These are phyloP conservation scores for Hippolais icterina DNA, from an alignment of 2,113 vertebrate species.

Conservation along the genomic window DNA sequence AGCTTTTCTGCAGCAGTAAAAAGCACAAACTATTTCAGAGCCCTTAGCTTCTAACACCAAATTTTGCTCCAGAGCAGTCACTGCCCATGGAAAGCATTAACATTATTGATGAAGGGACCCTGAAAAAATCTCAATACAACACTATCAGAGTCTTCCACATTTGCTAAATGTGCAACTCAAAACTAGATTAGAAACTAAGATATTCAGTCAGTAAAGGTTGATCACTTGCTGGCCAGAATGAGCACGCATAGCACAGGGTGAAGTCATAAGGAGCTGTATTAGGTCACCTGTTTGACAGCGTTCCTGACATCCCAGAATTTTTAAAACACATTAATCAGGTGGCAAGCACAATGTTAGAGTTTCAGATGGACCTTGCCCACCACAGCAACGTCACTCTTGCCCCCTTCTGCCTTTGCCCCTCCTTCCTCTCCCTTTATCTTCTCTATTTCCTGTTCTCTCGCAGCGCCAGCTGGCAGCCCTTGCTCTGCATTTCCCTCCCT, in stretches of 20 bases:
- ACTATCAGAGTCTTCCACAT: not conserved
- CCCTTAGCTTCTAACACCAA: not conserved
- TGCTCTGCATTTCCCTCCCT: not conserved
- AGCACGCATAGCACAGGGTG: slow-evolving; percentile 48
- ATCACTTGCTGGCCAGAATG: not conserved
- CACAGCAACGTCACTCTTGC: not conserved
- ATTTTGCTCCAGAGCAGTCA: not conserved
- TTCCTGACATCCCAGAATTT: slow-evolving; percentile 9
- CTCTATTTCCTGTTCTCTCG: not conserved
- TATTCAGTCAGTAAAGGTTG: not conserved
- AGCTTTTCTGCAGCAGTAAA: not conserved
- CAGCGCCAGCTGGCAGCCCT: not conserved
- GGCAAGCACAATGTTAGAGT: not conserved
- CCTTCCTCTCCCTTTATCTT: not conserved
- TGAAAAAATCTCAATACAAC: not conserved
- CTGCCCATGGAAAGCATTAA: not conserved
- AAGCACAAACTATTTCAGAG: not conserved
- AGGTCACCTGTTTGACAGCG: slow-evolving; percentile 29
- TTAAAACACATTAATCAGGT: slow-evolving; percentile 37
- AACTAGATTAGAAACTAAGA: not conserved
- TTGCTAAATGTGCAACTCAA: not conserved
- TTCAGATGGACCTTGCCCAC: not conserved
- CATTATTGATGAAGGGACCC: not conserved
- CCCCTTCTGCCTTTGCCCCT: not conserved
- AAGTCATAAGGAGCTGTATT: slow-evolving; percentile 18